A percentile compares a stretch with the other conserved stretches of the same genome.
Conservation (phyloP, 2,797 vertebrate species). For the Clarias pachynema region DNA sequence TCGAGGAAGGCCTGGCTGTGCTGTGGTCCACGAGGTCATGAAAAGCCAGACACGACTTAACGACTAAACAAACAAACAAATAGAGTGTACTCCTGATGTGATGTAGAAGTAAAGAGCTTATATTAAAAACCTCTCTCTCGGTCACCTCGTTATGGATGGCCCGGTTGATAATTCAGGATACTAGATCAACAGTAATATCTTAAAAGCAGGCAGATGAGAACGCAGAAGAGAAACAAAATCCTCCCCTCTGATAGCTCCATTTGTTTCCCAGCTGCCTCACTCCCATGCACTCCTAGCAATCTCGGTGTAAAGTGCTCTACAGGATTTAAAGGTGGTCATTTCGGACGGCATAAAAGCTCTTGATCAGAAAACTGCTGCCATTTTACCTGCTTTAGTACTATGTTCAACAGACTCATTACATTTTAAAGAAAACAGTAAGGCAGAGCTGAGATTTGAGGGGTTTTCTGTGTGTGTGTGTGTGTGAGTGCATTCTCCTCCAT, state of each 20-base stretch:
- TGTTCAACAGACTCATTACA: not conserved
- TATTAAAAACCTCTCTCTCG: conserved; percentile 43
- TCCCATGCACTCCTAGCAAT: conserved; percentile 37
- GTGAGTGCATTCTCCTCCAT: not conserved
- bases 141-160: conserved; percentile 33
- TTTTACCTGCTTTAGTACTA: conserved; percentile 43
- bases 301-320: conserved; percentile 44
- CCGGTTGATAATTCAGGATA: conserved; percentile 53
- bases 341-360: conserved; percentile 54
- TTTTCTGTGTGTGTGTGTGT: not conserved
- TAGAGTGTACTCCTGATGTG: not conserved
- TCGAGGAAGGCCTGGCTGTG: too few species aligned
- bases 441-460: conserved; percentile 37
- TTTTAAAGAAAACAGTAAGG: conserved; percentile 23
- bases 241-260: conserved; percentile 35
- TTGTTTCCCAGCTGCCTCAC: conserved; percentile 32
- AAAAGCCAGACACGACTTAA: too few species aligned
- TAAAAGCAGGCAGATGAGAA: conserved; percentile 34
- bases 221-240: conserved; percentile 32
- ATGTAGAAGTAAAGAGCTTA: conserved; percentile 15
- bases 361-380: conserved; percentile 50
- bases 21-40: too few species aligned
- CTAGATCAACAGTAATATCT: conserved; percentile 55
- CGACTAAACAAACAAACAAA: too few species aligned
- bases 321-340: conserved; percentile 50